A percentile compares a stretch with the other conserved stretches of the same genome.
These are phyloP conservation scores for Lysiphlebus fabarum DNA, from an alignment of 1,140 invertebrate species.

Conservation along the genomic window DNA sequence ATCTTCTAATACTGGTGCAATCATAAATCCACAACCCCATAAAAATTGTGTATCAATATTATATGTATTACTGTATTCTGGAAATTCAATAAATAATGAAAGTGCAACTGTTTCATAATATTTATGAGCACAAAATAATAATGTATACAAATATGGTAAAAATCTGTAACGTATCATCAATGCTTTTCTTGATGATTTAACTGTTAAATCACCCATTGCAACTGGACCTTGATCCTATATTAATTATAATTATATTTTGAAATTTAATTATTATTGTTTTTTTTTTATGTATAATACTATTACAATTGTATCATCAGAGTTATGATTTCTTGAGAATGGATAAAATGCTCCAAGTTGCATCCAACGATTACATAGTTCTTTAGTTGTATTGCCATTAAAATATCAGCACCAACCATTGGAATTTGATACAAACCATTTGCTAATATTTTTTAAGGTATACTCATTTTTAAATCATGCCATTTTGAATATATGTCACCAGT, in stretches of 20 bases:
- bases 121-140: slow-evolving; percentile 72
- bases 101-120: slow-evolving; percentile 71
- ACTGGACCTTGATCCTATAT: slow-evolving; percentile 81
- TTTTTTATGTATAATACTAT: slow-evolving; percentile 36
- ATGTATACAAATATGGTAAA: slow-evolving; percentile 79
- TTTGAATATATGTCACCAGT: slow-evolving; percentile 75
- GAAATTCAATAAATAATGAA: slow-evolving; percentile 78
- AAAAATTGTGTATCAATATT: slow-evolving; percentile 77
- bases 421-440: slow-evolving; percentile 82
- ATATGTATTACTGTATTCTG: slow-evolving; percentile 65
- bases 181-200: slow-evolving; percentile 63
- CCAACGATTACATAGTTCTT: slow-evolving; percentile 73
- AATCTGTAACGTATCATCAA: slow-evolving; percentile 69
- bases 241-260: too few species aligned
- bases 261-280: slow-evolving; percentile 7
- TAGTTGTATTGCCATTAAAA: slow-evolving; percentile 79
- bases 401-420: slow-evolving; percentile 83
- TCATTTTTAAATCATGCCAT: slow-evolving; percentile 59
- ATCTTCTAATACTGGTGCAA: slow-evolving; percentile 71
- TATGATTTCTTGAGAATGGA: slow-evolving; percentile 85
- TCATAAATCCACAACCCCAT: slow-evolving; percentile 72
- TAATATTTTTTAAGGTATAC: slow-evolving; percentile 65
- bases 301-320: slow-evolving; percentile 69
- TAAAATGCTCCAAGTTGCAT: slow-evolving; percentile 83
- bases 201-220: slow-evolving; percentile 65